Evolutionary conservation across 30 jellyfish, hydroid and myxozoan species (phyloP), one percentile per base, ranked within the genome.

Genomic region (Sanderia malayensis): DNA sequence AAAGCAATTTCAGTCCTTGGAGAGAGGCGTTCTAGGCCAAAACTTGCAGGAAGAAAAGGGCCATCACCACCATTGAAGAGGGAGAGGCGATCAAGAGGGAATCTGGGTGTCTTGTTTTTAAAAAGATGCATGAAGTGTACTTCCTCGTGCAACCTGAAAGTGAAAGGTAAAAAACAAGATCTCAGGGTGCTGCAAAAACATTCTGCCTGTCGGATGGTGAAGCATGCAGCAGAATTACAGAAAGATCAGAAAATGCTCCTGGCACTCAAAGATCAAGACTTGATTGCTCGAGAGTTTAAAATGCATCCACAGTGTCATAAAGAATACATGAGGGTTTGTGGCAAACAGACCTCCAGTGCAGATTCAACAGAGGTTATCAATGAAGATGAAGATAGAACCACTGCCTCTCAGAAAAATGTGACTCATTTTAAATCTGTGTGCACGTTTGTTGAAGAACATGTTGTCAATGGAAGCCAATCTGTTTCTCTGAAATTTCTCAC

Each of bases 371-470:
- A 41, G 55, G 55, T 15, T 41, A 41, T 15, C 8, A 41, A 41
- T 41, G 55, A 41, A 41, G 15, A 41, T 41, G 55, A 41, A 8
- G 15, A 41, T 41, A 8, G 15, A 15, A 41, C 55, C 55, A 41
- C 55, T 41, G 55, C 55, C 55, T 41, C 55, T 41, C 55, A 41
- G 55, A 41, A 41, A 41, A 41, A 41, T 41, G 55, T 41, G 11
- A 41, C 15, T 41, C 28, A 52, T 53, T 71, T 71, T 52, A 68
- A 71, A 71, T 71, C 84, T 22, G 84, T 71, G 34, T 71, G 84
- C 34, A 13, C 58, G 44, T 71, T 71, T 52, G 81, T 68, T 20
- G 81, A 68, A 18, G 57, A 68, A 68, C 81, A 68, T 68, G 61
- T 71, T 33, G 25, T 71, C 84, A 71, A 71, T 53, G 75, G 75